Evolutionary conservation across 2,888 invertebrate genomes (phyloP), one percentile per base, ranked within the genome.

Genomic region (Drosophila anomelani): DNA sequence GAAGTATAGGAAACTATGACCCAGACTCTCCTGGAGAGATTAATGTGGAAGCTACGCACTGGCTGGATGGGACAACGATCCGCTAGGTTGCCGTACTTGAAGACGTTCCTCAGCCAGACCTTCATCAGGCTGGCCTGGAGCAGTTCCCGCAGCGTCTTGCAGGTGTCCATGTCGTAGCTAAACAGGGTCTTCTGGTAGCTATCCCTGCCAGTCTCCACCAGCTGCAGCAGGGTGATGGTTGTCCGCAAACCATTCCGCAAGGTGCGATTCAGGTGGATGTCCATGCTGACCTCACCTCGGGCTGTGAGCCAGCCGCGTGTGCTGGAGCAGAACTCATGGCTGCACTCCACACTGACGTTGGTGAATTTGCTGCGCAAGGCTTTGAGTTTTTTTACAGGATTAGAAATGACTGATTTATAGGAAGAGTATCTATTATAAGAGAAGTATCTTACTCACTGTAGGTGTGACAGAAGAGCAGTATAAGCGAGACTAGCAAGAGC

Each of bases 81-180:
- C 5, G 62, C 55, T 0, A 82, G 13, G 8, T 79, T 79, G 0
- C 82, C 80, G 26, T 79, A 81, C 47, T 63, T 88, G 23, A 59
- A 61, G 17, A 88, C 41, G 13, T 81, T 81, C 12, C 73, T 47
- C 20, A 88, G 49, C 81, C 88, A 81, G 36, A 69, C 17, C 39
- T 23, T 67, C 34, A 69, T 60, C 38, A 88, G 38, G 8, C 59
- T 61, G 13, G 47, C 12, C 12, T 60, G 53, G 17, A 51, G n/a
- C 6, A 79, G 29, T 3, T 60, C 49, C 29, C 43, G 79, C 3
- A 85, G 12, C 0, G 69, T 64, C 13, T 57, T 64, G 15, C 88
- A 81, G n/a, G 57, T 58, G 59, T 81, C 73, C 9, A 81, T 29
- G 43, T 88, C 85, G 44, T 85, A 81, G 77, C 63, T 81, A 2